A percentile compares a stretch with the other conserved stretches of the same genome.
These are phyloP conservation scores for Rhyacophila brunnea DNA, from an alignment of 1,140 invertebrate genomes.

Conservation along the genomic window DNA sequence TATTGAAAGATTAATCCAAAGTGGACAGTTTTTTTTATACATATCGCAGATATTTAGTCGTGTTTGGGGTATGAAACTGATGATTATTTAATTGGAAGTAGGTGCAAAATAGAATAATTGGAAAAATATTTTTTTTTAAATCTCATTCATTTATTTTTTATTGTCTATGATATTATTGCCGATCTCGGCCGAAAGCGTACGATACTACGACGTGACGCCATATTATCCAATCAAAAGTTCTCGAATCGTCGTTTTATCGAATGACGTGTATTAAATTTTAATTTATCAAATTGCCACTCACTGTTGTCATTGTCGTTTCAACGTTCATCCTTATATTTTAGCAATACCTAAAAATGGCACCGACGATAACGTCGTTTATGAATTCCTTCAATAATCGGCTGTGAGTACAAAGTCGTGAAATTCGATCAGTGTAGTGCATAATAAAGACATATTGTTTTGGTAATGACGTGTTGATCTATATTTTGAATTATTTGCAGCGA, in stretches of 20 bases:
- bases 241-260: conserved; percentile 14
- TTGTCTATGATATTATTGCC: neutral
- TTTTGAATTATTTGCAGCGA: conserved; percentile 59
- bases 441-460: neutral
- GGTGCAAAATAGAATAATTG: no score
- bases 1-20: no score
- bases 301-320: conserved; percentile 9
- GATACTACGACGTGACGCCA: conserved; percentile 18
- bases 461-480: neutral
- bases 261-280: conserved; percentile 20
- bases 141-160: no score
- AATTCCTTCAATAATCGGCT: conserved; percentile 32
- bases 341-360: conserved; percentile 16
- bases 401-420: conserved; percentile 18
- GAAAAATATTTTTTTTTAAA: no score
- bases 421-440: neutral
- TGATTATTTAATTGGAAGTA: no score
- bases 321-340: neutral
- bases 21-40: no score
- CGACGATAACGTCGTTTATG: conserved; percentile 22
- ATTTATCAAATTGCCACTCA: conserved; percentile 3
- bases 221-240: conserved; percentile 26
- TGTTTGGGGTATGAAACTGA: no score
- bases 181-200: conserved; percentile 7
- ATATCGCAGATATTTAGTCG: no score